Percentiles rank a stretch among this genome's conserved stretches.
Evolutionary conservation across 2,888 invertebrate genomes (phyloP).

Genomic region (Mechanitis mazaeus): DNA sequence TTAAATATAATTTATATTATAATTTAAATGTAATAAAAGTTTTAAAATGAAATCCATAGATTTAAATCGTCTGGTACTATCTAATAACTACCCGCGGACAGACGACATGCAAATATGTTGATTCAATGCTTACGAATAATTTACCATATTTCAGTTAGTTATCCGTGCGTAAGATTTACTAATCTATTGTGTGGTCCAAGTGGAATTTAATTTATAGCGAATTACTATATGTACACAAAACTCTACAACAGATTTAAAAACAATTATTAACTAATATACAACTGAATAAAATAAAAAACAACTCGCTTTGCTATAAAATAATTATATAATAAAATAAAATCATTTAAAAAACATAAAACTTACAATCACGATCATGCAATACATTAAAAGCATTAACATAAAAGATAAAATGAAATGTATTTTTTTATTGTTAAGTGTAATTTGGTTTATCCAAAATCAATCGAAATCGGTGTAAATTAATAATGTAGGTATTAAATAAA

Average conservation of each 20-base stretch:
- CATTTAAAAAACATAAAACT: background rate
- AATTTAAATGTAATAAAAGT: constrained; percentile 17
- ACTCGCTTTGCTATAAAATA: too few relatives aligned
- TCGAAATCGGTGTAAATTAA: constrained; percentile 29
- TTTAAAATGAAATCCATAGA: too few relatives aligned
- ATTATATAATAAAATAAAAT: too few relatives aligned
- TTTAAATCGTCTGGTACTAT: constrained; percentile 19
- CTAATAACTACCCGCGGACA: constrained; percentile 24
- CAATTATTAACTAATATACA: too few relatives aligned
- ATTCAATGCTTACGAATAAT: constrained; percentile 29
- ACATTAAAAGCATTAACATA: constrained; percentile 3
- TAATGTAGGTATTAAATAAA: constrained; percentile 29
- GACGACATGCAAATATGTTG: constrained; percentile 26
- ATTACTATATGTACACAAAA: constrained; percentile 7
- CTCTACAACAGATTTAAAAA: too few relatives aligned
- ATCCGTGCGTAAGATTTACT: constrained; percentile 25
- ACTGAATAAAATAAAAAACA: too few relatives aligned
- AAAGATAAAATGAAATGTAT: constrained; percentile 13
- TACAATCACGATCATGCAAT: background rate
- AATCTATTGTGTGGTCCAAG: constrained; percentile 21
- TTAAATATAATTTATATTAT: background rate
- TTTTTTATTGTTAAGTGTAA: constrained; percentile 17
- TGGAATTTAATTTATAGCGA: constrained; percentile 2
- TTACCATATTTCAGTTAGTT: constrained; percentile 28
- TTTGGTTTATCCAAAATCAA: constrained; percentile 29